Base-by-base conservation (phyloP, 2,888 invertebrate genomes). In the Drosophila hawaiiensis region DNA sequence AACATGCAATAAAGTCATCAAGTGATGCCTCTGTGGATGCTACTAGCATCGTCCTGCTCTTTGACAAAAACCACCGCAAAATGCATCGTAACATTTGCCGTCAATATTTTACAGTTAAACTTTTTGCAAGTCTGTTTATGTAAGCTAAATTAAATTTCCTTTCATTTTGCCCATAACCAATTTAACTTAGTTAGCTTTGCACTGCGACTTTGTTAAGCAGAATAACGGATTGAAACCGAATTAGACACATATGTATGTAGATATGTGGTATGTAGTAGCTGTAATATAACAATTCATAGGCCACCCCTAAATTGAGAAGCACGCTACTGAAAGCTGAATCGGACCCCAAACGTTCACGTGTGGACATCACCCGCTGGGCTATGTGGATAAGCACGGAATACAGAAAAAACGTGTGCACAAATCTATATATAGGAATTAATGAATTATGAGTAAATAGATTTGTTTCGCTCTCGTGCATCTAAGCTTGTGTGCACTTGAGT, bases 381-480 rank as follows among this genome's bases (percentile, higher is more conserved):
- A 43, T 49, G 25, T 67, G 81, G 52, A 52, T 67, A 68, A 69
- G 63, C 78, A 63, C 59, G 53, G 39, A 29, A 28, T 10, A 41
- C 22, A 28, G 25, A 69, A 70, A 71, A 83, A 76, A 67, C 69
- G 62, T 70, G 67, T 76, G 71, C 76, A 65, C 66, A 73, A 66
- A 80, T 76, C 84, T 84, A 87, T 83, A 83, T 81, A 72, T 83
- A 79, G 80, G 75, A 84, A 83, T 87, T 90, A 92, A 92, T 91
- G 91, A 92, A 91, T 89, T 91, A 91, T 92, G 81, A 87, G 81
- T 90, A 91, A 92, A 84, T 73, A 82, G 86, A 92, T 91, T 91
- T 84, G 83, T 83, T 89, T 84, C 83, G 81, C 84, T 86, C 65
- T 79, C 64, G 74, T 90, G 88, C 88, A 85, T 79, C 58, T 73